phyloP scores from a whole-genome alignment of 2,113 vertebrate species.

The Pardalotus punctatus region DNA sequence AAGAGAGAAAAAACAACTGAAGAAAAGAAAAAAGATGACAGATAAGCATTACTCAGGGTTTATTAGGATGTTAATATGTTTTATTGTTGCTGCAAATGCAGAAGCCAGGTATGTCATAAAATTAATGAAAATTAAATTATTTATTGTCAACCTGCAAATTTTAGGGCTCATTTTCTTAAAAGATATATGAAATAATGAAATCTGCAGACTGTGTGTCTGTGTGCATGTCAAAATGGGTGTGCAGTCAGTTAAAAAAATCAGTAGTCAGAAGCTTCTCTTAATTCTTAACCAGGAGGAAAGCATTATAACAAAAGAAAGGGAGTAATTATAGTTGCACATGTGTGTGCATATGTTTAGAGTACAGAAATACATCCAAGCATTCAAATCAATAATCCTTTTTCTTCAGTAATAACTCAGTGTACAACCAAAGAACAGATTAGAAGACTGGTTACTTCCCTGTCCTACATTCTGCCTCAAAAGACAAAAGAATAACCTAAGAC shows the following conservation, averaged over 20 bases:
- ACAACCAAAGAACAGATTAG: neutral
- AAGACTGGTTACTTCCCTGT: neutral
- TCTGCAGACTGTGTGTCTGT: neutral
- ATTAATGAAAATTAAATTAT: constrained; percentile 53
- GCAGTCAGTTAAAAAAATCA: neutral
- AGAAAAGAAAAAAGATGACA: neutral
- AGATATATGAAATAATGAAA: constrained; percentile 9
- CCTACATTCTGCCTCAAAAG: neutral
- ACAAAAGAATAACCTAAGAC: neutral
- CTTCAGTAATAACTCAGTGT: neutral
- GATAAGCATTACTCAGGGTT: constrained; percentile 29
- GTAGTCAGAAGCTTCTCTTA: neutral
- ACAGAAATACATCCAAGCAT: neutral
- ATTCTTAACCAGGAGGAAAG: neutral
- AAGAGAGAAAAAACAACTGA: neutral
- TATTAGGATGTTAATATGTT: constrained; percentile 57
- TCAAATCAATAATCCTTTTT: neutral
- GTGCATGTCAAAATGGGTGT: neutral
- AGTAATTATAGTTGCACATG: neutral
- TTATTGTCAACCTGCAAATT: constrained; percentile 47
- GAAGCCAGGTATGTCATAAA: constrained; percentile 46
- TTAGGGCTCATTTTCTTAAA: constrained; percentile 14
- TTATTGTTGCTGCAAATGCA: constrained; percentile 63
- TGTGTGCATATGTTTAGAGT: neutral
- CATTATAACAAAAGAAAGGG: neutral